Evolutionary conservation across 1,140 invertebrate genomes (phyloP), one percentile per base, ranked within the genome.

Genomic region (Lucilia cuprina): DNA sequence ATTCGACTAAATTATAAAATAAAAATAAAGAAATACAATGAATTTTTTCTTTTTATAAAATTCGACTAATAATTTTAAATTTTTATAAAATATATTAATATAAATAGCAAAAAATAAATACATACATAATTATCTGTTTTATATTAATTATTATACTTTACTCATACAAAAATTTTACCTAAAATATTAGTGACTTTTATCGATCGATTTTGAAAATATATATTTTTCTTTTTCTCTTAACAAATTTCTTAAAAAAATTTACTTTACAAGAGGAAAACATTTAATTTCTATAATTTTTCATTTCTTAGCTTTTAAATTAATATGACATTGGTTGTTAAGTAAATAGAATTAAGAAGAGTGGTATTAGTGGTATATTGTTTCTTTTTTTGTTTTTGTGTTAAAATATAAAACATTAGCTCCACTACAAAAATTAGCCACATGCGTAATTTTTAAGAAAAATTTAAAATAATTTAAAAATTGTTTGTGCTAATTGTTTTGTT

Each of bases 401-500:
- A 60, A 14, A 60, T 3, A n/a, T n/a, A 60, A n/a, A 60, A n/a
- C 14, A 60, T 60, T n/a, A 60, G 14, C 13, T 60, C 55, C 14
- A 60, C 13, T 70, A 70, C 5, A 25, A 10, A 70, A 70, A 70
- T 70, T 70, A 21, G 65, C 65, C 65, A 70, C 65, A 21, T 19
- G 19, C 1, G 65, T 25, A 21, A 70, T 19, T 19, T 17, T 78
- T 78, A 17, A 35, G 34, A 78, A 75, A 75, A 41, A 75, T 10
- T 75, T 9, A 75, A 70, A 12, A 25, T 5, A 70, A 70, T 10
- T 21, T 41, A 41, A 8, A 41, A 0, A 41, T 70, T 70, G 4
- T 82, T 55, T 82, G 55, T 70, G 34, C 41, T 50, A 30, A 41
- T 47, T 60, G n/a, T 25, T 0, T 82, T 82, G 25, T 82, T 82